phyloP scores from a whole-genome alignment of 64 coral and sea anemone genomes.

The Montipora capricornis region DNA sequence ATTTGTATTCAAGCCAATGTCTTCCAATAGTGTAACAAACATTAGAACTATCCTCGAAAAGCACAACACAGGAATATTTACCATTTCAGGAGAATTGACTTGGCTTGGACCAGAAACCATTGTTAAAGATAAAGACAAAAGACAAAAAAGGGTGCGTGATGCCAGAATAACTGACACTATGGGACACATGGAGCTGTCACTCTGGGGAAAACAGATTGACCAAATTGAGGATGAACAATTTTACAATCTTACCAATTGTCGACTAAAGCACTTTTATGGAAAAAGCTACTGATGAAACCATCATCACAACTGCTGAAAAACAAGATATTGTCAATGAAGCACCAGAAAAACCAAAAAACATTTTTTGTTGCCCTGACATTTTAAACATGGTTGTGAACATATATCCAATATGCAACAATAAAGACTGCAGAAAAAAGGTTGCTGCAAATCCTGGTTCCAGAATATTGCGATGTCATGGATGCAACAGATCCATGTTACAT shows the following conservation, averaged over 20 bases:
- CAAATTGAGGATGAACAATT: background rate
- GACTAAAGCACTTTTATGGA: background rate
- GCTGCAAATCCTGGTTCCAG: background rate
- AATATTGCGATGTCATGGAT: background rate
- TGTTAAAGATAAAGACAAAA: background rate
- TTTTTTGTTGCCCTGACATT: too few relatives aligned
- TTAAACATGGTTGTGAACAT: too few relatives aligned
- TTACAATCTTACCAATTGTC: constrained; percentile 18
- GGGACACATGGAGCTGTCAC: background rate
- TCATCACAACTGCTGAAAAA: background rate
- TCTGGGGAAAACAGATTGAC: constrained; percentile 3
- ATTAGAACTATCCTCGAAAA: constrained; percentile 5
- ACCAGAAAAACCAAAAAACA: too few relatives aligned
- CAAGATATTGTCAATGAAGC: background rate
- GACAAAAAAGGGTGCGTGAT: constrained; percentile 8
- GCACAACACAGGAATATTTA: background rate
- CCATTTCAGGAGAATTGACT: constrained; percentile 4
- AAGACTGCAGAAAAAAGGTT: background rate
- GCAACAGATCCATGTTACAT: background rate
- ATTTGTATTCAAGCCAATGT: background rate
- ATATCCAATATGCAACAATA: background rate
- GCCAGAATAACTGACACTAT: background rate
- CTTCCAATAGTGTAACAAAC: background rate
- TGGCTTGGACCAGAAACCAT: background rate
- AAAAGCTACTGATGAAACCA: background rate